These are phyloP conservation scores for Pantherophis guttatus DNA, from an alignment of 2,113 vertebrate species.

Conservation along the genomic window DNA sequence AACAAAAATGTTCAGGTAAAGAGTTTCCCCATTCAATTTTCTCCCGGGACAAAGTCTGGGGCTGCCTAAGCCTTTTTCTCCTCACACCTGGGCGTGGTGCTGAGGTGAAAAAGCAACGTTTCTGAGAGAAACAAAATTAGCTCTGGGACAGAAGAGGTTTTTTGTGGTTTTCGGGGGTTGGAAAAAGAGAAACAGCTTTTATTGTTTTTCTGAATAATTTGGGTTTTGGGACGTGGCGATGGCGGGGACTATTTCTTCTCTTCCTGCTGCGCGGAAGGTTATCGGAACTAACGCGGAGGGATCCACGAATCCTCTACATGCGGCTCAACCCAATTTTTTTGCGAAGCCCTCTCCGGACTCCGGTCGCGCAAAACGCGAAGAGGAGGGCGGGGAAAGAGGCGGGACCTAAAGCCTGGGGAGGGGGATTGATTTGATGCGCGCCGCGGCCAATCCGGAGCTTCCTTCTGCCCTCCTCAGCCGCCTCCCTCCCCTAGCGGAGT, in stretches of 20 bases:
- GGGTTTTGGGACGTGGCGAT: background rate
- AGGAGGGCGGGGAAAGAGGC: slow-evolving; percentile 34
- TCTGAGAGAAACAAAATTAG: background rate
- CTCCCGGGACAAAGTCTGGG: background rate
- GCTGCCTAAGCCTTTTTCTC: background rate
- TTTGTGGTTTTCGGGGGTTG: too few relatives aligned
- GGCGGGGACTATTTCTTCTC: background rate
- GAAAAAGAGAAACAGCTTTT: too few relatives aligned
- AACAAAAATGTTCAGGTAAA: background rate
- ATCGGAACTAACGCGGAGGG: background rate
- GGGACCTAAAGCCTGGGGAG: slow-evolving; percentile 40
- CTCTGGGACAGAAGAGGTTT: background rate
- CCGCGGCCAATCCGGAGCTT: accelerated
- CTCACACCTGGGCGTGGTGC: background rate
- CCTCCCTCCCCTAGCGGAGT: background rate
- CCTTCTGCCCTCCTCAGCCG: background rate
- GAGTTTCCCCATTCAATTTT: background rate
- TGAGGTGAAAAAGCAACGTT: background rate
- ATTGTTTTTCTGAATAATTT: background rate
- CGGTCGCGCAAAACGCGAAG: background rate
- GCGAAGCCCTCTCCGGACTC: background rate
- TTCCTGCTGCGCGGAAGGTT: background rate
- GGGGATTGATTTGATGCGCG: background rate
- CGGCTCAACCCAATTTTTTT: background rate
- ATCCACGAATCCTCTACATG: background rate